phyloP scores from a whole-genome alignment of 2,113 vertebrate genomes.

The Muntiacus reevesi region DNA sequence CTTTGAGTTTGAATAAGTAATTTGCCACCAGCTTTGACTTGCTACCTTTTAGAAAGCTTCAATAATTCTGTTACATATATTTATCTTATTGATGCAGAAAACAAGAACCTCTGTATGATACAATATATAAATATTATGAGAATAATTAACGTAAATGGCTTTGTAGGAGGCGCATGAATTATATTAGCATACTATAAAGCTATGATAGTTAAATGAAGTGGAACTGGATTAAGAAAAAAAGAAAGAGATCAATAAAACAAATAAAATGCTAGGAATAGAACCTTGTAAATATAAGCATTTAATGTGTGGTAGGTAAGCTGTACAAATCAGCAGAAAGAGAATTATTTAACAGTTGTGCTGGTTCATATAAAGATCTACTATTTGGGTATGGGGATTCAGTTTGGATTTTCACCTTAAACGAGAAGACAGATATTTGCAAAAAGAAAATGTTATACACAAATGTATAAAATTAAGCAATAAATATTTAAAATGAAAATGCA shows the following conservation, averaged over 20 bases:
- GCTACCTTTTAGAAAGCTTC: not conserved
- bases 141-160: not conserved
- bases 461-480: not conserved
- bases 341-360: not conserved
- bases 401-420: not conserved
- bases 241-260: not conserved
- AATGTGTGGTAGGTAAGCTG: not conserved
- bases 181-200: not conserved
- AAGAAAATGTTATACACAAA: not conserved
- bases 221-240: not conserved
- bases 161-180: not conserved
- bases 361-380: not conserved
- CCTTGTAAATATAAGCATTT: not conserved
- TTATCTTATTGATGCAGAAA: not conserved
- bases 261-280: not conserved
- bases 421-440: not conserved
- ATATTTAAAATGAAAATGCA: not conserved
- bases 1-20: conserved; percentile 9
- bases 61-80: not conserved
- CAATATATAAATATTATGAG: not conserved
- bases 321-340: not conserved
- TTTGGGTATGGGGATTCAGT: not conserved
- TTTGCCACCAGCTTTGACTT: not conserved
- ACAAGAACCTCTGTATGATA: not conserved
- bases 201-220: not conserved